Conservation (phyloP, 2,113 vertebrate genomes). For the Eudorcas thomsonii region DNA sequence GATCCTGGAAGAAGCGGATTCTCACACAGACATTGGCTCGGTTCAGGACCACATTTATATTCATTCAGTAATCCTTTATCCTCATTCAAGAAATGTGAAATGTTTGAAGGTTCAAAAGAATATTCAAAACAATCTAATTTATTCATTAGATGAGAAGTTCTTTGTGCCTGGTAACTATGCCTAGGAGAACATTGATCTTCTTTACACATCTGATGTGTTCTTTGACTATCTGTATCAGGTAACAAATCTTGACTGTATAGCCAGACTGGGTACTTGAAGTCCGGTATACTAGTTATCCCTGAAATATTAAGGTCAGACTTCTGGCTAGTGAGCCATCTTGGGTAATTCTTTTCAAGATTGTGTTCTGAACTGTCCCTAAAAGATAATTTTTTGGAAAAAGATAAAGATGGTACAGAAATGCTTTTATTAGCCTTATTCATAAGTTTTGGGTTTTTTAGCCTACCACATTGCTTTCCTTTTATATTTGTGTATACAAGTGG, state of each 20-base stretch:
- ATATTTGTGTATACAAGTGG: background rate
- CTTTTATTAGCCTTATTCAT: constrained; percentile 14
- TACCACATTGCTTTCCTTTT: background rate
- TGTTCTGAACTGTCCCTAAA: constrained; percentile 22
- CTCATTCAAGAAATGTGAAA: background rate
- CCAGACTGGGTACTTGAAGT: constrained; percentile 83
- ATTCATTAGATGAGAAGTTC: constrained; percentile 26
- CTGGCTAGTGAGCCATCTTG: constrained; percentile 85
- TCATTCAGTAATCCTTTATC: constrained; percentile 48
- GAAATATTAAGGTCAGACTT: constrained; percentile 84
- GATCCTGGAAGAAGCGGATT: background rate
- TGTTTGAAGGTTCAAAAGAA: constrained; percentile 4
- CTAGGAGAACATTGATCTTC: background rate
- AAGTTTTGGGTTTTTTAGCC: constrained; percentile 27
- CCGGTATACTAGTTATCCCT: constrained; percentile 84
- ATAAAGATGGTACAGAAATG: background rate
- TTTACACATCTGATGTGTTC: background rate
- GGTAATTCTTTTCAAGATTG: constrained; percentile 75
- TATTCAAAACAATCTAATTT: constrained; percentile 51
- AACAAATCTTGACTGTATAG: constrained; percentile 75
- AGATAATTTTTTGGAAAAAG: background rate
- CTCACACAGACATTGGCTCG: background rate
- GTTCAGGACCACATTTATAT: constrained; percentile 3
- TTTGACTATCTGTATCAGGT: constrained; percentile 44
- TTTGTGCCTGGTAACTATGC: constrained; percentile 24